Evolutionary conservation across 1,140 invertebrate species (phyloP).

Genomic region (Neodiprion virginianus): DNA sequence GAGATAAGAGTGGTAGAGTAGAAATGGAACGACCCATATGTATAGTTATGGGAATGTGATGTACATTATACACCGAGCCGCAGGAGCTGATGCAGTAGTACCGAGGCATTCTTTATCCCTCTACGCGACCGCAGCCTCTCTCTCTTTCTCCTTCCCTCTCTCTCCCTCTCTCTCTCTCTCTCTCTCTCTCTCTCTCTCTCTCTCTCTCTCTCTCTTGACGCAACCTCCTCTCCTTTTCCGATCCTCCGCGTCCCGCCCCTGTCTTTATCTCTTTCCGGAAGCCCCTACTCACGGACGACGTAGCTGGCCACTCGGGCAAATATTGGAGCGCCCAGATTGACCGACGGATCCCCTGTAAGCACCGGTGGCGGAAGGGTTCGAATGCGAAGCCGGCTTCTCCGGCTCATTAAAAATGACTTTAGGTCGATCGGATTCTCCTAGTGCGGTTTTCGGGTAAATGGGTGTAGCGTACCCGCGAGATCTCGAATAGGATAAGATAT

Average conservation of each 20-base stretch:
- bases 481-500: too few species aligned
- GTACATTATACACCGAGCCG: too few species aligned
- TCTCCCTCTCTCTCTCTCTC: background rate
- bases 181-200: background rate
- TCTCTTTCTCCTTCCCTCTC: background rate
- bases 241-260: background rate
- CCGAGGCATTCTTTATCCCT: too few species aligned
- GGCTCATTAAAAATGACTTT: background rate
- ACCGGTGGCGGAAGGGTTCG: constrained; percentile 1
- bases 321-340: background rate
- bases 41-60: too few species aligned
- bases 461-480: too few species aligned
- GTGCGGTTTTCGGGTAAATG: background rate
- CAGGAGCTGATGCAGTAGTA: too few species aligned
- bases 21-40: too few species aligned
- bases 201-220: too few species aligned
- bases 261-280: background rate
- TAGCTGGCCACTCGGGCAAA: background rate
- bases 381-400: background rate
- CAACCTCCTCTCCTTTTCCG: too few species aligned
- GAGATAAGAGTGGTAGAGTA: too few species aligned
- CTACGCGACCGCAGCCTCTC: too few species aligned
- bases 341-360: background rate
- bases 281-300: background rate
- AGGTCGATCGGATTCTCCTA: background rate